Evolutionary conservation across 2,113 vertebrate genomes (phyloP), one percentile per base, ranked within the genome.

Genomic region (Lepisosteus osseus): DNA sequence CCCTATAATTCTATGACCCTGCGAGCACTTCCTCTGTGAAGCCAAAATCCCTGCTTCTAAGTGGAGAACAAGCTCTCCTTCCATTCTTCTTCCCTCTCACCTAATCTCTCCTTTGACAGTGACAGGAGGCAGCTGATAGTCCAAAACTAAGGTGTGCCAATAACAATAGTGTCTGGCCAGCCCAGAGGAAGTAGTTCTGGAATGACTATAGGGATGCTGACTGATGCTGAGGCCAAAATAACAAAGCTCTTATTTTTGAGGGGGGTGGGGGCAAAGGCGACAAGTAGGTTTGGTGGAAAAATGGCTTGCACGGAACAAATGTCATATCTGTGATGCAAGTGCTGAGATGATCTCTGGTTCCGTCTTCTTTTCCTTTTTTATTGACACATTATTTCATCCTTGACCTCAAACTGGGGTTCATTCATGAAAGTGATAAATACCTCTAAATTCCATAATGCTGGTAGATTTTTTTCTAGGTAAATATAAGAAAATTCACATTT

Each of bases 141-240:
- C 54, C 51, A 63, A 14, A 6, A 9, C 42, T 47, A n/a, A 41
- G 8, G 9, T 8, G 6, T 80, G 83, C 85, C 83, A 86, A 85
- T 80, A 85, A 86, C 84, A 86, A 86, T 76, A 85, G 79, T 75
- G 78, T 73, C 82, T 84, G 82, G 80, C 76, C 78, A 61, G 67
- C 65, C 75, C 76, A 84, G 86, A 84, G 87, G 77, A 82, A 87
- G 62, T n/a, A 29, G 29, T 51, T 9, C 47, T 51, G 29, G 62
- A 29, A 29, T 29, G 29, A 29, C 29, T 29, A 29, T 29, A 29
- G 29, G 29, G 29, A 40, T 40, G n/a, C 9, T 13, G 29, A 40
- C 3, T 4, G 12, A 6, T 29, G 62, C 62, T 3, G 62, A 9
- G 47, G 47, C 47, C 47, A 9, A 9, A 51, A 51, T 51, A 51